These are phyloP conservation scores for Mixornis gularis DNA, from an alignment of 2,113 vertebrate species.

Conservation along the genomic window DNA sequence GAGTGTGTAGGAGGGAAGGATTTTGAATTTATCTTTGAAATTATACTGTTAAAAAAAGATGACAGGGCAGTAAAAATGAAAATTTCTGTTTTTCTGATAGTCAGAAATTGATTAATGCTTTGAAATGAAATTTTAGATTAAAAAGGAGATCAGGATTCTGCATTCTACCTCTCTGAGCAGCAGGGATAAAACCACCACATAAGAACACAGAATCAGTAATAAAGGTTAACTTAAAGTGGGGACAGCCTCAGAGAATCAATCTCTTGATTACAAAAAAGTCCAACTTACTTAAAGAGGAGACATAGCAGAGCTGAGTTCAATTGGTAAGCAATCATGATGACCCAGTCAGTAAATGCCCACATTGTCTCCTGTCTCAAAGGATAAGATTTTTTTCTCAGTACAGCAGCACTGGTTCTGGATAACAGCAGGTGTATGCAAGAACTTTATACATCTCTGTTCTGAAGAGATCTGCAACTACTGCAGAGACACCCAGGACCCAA, in stretches of 20 bases:
- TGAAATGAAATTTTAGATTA: not conserved
- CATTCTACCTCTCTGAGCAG: not conserved
- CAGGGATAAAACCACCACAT: not conserved
- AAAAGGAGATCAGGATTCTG: not conserved
- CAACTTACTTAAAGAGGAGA: not conserved
- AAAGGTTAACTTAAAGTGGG: not conserved
- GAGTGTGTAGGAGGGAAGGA: not conserved
- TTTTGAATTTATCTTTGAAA: not conserved
- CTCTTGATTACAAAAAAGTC: not conserved
- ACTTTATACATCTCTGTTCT: not conserved
- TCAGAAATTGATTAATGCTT: not conserved
- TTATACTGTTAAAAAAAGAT: not conserved
- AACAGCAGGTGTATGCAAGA: not conserved
- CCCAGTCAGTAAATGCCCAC: not conserved
- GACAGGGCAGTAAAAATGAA: not conserved
- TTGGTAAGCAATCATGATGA: not conserved
- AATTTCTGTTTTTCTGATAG: not conserved
- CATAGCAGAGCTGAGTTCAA: not conserved
- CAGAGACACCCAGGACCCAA: not conserved
- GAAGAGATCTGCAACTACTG: not conserved
- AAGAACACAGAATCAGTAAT: not conserved
- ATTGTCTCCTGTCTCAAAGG: not conserved
- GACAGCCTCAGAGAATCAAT: not conserved
- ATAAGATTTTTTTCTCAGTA: not conserved
- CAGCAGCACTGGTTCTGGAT: not conserved